phyloP scores from a whole-genome alignment of 2,113 vertebrate species.

The Boulengeromyrus knoepffleri region DNA sequence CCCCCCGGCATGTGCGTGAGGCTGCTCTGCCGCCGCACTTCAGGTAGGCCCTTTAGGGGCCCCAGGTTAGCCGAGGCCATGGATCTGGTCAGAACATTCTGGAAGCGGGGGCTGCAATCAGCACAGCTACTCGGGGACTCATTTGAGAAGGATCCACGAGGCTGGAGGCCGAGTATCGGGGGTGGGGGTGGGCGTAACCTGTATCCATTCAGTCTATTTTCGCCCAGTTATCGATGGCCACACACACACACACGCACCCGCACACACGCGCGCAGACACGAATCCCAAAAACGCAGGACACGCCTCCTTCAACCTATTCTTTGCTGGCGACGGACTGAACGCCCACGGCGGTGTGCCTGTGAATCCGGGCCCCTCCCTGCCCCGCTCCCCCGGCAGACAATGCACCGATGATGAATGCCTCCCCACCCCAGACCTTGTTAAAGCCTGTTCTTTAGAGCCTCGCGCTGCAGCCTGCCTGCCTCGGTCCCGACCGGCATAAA shows the following conservation, averaged over 20 bases:
- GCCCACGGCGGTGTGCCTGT: constrained; percentile 72
- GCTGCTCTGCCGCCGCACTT: too few species aligned
- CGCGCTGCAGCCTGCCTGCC: constrained; percentile 62
- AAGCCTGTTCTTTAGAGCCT: constrained; percentile 79
- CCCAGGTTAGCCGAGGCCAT: neutral
- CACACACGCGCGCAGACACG: neutral
- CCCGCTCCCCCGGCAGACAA: constrained; percentile 59
- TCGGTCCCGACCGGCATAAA: constrained; percentile 78
- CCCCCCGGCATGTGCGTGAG: neutral
- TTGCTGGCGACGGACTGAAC: constrained; percentile 64
- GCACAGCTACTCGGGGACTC: neutral
- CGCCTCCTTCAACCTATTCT: constrained; percentile 65
- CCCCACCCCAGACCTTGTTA: constrained; percentile 84
- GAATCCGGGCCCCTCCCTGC: constrained; percentile 70
- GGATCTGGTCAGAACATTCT: neutral
- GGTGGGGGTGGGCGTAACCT: neutral
- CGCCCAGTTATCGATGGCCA: constrained; percentile 15
- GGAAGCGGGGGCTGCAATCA: neutral
- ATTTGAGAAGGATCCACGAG: neutral
- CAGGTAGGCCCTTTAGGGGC: neutral
- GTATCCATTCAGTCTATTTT: constrained; percentile 1
- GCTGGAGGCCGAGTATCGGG: neutral
- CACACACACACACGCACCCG: neutral
- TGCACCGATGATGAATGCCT: constrained; percentile 79
- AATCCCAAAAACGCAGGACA: neutral